Base-by-base conservation (phyloP, 2,113 vertebrate species). In the Excalfactoria chinensis region DNA sequence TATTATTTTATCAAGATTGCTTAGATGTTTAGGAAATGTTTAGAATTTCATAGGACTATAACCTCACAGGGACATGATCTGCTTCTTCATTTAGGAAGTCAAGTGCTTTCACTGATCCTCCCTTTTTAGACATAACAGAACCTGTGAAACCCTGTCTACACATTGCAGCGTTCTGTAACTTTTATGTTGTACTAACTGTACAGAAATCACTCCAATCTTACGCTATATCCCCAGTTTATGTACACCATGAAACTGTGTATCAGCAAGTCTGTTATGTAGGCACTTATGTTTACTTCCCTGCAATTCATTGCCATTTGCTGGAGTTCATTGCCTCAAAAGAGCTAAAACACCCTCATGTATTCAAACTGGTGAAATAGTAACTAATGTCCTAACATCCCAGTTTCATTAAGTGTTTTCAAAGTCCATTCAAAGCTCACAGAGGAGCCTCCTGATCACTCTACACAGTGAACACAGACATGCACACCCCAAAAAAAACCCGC, bases 391-490 rank as follows among this genome's bases (percentile, higher is more conserved):
- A 9, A 86, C 13, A 26, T 6, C 4, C 40, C 23, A 44, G 15
- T 62, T 86, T 55, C 35, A 44, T 19, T 55, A 66, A 0, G 0
- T 4, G 16, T 34, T 77, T 81, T 64, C 46, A 60, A 71, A 43
- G 40, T 59, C n/a, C 32, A 62, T 1, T 44, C 43, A 59, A 44
- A 66, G 30, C 51, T 66, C 49, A 75, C 44, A 71, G 17, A 44
- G 18, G 44, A 44, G 28, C 22, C 35, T 60, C 32, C 28, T 19
- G 26, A 34, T 7, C 41, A 34, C n/a, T 56, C 11, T 21, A 48
- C 19, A 44, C 0, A 5, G 21, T 0, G 0, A 53, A 53, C 0
- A 0, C 1, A 12, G 28, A 19, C 43, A 34, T 14, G n/a, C n/a
- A 55, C 21, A 48, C 41, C 14, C 41, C 14, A 41, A 41, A 30